Evolutionary conservation across 2,888 invertebrate genomes (phyloP), one percentile per base, ranked within the genome.

Genomic region (Leucania comma): DNA sequence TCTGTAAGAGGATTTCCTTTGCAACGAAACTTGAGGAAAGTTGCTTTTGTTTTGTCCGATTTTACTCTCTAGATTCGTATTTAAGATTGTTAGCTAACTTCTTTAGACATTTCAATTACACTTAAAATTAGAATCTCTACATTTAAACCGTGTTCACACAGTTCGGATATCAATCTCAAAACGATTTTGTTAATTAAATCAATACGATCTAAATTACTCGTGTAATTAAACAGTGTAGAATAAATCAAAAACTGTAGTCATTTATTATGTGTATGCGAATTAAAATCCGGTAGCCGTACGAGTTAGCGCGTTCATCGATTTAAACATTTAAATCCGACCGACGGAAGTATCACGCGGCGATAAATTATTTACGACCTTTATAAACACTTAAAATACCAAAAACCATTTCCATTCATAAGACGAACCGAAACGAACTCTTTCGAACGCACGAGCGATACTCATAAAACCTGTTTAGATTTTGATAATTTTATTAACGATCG

Each of bases 401-500:
- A 93, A 93, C 91, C 94, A 94, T 95, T 95, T 92, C 94, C 96
- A 96, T 96, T 96, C 96, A 96, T 95, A 95, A 95, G 93, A 81
- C 86, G 87, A 86, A 89, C 89, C 92, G 91, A 91, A 90, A 90
- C 90, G 90, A 90, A 92, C 90, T 90, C 91, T 89, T 87, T 91
- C 90, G 88, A 84, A 91, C 92, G 92, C 94, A 93, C 94, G 93
- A 93, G 93, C 92, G 90, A 91, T 90, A 89, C 90, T 92, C 92
- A 92, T 92, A 93, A 93, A 96, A 96, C 96, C 95, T 91, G 95
- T 95, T 96, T 95, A 92, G 94, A 94, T 95, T 95, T 96, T 96
- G 95, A 96, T 96, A 95, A 96, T 96, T 96, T 96, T 96, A 96
- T 95, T 95, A 95, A 95, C 94, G 94, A 94, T 92, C 94, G 90